Conservation (phyloP, 2,797 vertebrate genomes). For the Masticophis lateralis region DNA sequence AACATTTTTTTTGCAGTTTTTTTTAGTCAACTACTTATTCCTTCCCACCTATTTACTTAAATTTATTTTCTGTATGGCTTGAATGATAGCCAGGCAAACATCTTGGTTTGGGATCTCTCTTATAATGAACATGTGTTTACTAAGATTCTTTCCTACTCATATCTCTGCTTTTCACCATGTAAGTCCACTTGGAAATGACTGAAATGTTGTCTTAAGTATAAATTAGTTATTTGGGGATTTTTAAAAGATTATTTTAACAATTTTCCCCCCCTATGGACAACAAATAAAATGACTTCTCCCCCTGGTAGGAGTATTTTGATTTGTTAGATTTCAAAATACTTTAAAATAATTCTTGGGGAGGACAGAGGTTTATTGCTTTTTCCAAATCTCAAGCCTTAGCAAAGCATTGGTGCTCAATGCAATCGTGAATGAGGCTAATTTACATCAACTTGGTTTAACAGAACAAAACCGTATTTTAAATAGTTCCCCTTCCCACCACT, state of each 20-base stretch:
- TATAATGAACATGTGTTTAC: not conserved
- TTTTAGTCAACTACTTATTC: not conserved
- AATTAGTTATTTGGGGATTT: not conserved
- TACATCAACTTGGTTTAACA: not conserved
- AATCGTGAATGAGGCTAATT: not conserved
- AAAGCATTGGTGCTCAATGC: not conserved
- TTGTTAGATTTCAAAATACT: not conserved
- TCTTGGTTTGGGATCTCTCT: not conserved
- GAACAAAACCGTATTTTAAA: not conserved
- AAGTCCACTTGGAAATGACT: not conserved
- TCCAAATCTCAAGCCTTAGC: not conserved
- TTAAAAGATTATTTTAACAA: not conserved
- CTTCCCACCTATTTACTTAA: not conserved
- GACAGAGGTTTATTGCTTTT: not conserved
- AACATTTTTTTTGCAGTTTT: not conserved
- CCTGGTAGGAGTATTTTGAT: not conserved
- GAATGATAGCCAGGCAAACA: not conserved
- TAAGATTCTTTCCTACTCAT: not conserved
- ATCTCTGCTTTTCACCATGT: not conserved
- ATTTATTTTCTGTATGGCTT: not conserved
- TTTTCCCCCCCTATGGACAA: not conserved
- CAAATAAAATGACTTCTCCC: not conserved
- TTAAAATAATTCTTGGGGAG: not conserved
- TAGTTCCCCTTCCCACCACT: not conserved
- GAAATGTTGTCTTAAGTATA: not conserved